A percentile compares a stretch with the other conserved stretches of the same genome.
These are phyloP conservation scores for Ochotona princeps DNA, from an alignment of 2,113 vertebrate species.

Conservation along the genomic window DNA sequence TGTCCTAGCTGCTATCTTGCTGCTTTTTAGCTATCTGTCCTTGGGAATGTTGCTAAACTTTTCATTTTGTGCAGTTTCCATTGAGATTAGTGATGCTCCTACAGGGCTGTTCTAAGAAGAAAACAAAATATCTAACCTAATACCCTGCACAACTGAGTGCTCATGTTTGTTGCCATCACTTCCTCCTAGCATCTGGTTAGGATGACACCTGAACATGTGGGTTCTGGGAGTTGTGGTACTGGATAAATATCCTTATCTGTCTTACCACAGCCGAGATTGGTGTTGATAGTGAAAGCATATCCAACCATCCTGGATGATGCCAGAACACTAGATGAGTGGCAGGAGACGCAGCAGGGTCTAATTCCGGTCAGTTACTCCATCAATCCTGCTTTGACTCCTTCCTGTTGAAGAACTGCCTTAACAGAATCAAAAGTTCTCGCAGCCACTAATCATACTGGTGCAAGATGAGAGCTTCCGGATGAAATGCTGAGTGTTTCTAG, in stretches of 20 bases:
- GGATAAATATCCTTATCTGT: background rate
- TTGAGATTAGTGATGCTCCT: background rate
- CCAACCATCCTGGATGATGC: background rate
- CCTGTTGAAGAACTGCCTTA: background rate
- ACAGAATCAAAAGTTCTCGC: background rate
- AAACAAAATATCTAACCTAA: background rate
- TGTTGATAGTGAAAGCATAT: background rate
- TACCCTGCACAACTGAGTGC: background rate
- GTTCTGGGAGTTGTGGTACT: background rate
- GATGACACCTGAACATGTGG: background rate
- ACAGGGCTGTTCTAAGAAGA: background rate
- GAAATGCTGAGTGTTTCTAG: background rate
- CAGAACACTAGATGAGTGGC: background rate
- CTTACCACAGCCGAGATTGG: background rate
- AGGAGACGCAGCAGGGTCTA: background rate
- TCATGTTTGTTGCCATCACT: background rate
- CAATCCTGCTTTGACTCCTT: background rate
- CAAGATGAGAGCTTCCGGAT: background rate
- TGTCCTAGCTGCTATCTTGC: background rate
- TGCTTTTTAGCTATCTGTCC: background rate
- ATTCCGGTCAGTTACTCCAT: background rate
- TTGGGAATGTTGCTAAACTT: background rate
- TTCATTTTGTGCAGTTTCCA: background rate
- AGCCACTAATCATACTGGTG: background rate
- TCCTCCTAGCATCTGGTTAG: slow-evolving; percentile 19